Percentiles rank a stretch among this genome's conserved stretches.
These are phyloP conservation scores for Semaprochilodus insignis DNA, from an alignment of 2,797 vertebrate species.

Conservation along the genomic window DNA sequence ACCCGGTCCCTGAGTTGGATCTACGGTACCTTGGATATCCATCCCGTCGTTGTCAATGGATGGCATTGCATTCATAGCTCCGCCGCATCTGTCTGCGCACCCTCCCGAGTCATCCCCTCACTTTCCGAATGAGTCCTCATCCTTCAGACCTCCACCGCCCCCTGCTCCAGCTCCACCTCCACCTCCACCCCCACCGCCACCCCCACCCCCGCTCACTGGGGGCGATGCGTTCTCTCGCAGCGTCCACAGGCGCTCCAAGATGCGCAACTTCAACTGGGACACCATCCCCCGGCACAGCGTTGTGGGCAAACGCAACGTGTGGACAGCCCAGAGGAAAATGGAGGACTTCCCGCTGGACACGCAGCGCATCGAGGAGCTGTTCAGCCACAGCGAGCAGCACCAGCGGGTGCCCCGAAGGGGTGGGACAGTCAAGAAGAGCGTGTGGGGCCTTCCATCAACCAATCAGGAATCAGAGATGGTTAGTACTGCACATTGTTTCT, in stretches of 20 bases:
- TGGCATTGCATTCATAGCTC: constrained; percentile 55
- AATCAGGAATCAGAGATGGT: constrained; percentile 66
- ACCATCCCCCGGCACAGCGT: constrained; percentile 81
- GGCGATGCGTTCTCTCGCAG: constrained; percentile 54
- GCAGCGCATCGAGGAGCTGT: constrained; percentile 83
- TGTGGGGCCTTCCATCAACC: constrained; percentile 58
- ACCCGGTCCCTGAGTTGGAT: neutral
- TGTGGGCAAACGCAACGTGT: constrained; percentile 79
- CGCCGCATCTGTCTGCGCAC: constrained; percentile 16
- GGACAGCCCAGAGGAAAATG: constrained; percentile 73
- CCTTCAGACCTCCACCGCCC: constrained; percentile 16
- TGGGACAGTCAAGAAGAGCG: constrained; percentile 52
- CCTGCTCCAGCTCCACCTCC: constrained; percentile 49
- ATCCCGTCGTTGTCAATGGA: constrained; percentile 66
- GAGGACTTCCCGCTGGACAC: constrained; percentile 79
- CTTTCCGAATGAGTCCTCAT: constrained; percentile 36
- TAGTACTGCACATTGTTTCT: neutral
- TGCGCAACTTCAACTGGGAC: constrained; percentile 87
- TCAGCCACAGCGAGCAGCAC: constrained; percentile 74
- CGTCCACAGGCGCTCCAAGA: constrained; percentile 71
- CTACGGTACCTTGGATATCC: neutral
- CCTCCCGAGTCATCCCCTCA: constrained; percentile 48
- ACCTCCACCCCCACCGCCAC: constrained; percentile 39
- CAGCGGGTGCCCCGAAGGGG: constrained; percentile 46
- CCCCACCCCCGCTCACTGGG: constrained; percentile 4